Percentiles rank a stretch among this genome's conserved stretches.
Evolutionary conservation across 2,113 vertebrate species (phyloP).

Genomic region (Istiophorus platypterus): DNA sequence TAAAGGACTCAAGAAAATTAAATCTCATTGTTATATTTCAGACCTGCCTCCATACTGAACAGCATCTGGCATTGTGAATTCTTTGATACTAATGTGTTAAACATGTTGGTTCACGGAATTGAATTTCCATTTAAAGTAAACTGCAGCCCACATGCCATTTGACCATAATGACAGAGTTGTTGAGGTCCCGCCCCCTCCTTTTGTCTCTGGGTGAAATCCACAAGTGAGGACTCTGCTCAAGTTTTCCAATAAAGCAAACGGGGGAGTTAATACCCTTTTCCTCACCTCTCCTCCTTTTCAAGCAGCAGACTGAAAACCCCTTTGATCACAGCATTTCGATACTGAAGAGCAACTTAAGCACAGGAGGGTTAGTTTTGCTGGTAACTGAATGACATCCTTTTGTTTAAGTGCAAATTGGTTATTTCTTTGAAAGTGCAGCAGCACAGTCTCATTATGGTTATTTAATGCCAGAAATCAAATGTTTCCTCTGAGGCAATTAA

Average conservation of each 20-base stretch:
- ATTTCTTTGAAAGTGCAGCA: constrained; percentile 16
- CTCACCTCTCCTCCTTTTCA: constrained; percentile 51
- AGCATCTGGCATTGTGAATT: constrained; percentile 52
- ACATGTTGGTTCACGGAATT: constrained; percentile 57
- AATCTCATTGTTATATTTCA: constrained; percentile 16
- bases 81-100: constrained; percentile 66
- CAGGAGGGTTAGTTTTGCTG: constrained; percentile 29
- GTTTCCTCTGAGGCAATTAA: not conserved
- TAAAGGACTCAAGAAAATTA: not conserved
- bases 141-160: constrained; percentile 64
- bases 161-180: constrained; percentile 75
- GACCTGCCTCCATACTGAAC: not conserved
- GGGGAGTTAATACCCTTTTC: constrained; percentile 65
- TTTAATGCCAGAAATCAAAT: constrained; percentile 4
- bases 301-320: constrained; percentile 29
- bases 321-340: constrained; percentile 51
- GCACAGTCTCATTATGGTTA: constrained; percentile 4
- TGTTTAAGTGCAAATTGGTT: constrained; percentile 1
- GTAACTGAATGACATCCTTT: not conserved
- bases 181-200: constrained; percentile 53
- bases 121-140: constrained; percentile 68
- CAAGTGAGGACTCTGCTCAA: constrained; percentile 59
- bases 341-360: constrained; percentile 42
- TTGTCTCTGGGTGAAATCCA: constrained; percentile 57
- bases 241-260: constrained; percentile 71